A percentile compares a stretch with the other conserved stretches of the same genome.
Evolutionary conservation across 2,888 invertebrate genomes (phyloP).

Genomic region (Stramonita haemastoma): DNA sequence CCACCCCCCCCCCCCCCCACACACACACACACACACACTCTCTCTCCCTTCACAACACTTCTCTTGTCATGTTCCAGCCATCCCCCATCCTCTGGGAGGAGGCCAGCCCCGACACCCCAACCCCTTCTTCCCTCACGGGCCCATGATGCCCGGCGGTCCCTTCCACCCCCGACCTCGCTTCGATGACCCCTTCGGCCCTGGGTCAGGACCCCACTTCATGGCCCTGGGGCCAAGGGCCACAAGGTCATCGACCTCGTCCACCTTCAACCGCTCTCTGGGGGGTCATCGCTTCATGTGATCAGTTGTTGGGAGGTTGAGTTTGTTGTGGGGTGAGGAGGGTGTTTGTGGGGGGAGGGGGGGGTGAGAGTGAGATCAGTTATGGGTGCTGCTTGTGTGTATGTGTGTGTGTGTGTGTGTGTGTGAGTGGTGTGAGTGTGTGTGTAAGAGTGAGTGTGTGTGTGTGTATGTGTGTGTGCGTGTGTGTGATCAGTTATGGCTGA

Average conservation of each 20-base stretch:
- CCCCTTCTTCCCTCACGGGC: constrained; percentile 19
- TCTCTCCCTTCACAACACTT: background rate
- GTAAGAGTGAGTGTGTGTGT: no score
- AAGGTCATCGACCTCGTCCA: background rate
- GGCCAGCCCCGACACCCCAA: background rate
- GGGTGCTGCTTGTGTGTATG: no score
- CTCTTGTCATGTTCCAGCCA: background rate
- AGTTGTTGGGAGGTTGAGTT: no score
- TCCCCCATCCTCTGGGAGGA: constrained; percentile 24
- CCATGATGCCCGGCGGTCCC: background rate
- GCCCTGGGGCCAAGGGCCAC: background rate
- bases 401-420: no score
- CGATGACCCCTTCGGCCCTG: constrained; percentile 32
- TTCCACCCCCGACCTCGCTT: constrained; percentile 22
- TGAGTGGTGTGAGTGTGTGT: no score
- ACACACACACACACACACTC: no score
- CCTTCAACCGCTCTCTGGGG: background rate
- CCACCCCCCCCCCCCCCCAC: no score
- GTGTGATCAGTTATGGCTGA: no score
- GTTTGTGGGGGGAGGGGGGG: no score
- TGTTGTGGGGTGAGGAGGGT: no score
- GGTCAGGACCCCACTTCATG: background rate
- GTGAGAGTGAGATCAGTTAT: no score
- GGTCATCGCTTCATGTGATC: constrained; percentile 14
- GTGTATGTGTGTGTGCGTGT: no score